Percentiles rank a stretch among this genome's conserved stretches.
These are phyloP conservation scores for Neomorphus geoffroyi DNA, from an alignment of 2,797 vertebrate species.

Conservation along the genomic window DNA sequence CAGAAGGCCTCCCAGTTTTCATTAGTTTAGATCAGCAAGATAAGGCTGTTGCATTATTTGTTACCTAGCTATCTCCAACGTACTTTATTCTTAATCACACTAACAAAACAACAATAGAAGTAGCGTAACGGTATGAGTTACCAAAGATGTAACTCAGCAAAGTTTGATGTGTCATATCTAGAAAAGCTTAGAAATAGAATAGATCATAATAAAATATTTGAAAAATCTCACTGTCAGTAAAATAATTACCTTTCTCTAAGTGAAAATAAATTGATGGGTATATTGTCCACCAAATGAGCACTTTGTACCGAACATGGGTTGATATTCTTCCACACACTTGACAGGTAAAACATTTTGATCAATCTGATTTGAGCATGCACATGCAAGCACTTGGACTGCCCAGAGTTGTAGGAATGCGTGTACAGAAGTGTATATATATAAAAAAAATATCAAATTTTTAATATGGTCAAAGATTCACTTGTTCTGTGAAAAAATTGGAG, in stretches of 20 bases:
- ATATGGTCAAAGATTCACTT: neutral
- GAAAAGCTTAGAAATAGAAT: neutral
- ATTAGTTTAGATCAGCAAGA: neutral
- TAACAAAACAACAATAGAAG: neutral
- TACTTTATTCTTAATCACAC: neutral
- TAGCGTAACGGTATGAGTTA: neutral
- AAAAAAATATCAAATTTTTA: neutral
- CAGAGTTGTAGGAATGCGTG: neutral
- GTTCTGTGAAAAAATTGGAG: neutral
- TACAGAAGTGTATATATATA: neutral
- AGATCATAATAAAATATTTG: neutral
- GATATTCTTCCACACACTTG: neutral
- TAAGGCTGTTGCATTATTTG: neutral
- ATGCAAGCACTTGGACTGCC: neutral
- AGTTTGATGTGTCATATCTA: neutral
- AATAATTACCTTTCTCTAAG: neutral
- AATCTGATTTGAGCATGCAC: neutral
- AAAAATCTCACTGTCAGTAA: neutral
- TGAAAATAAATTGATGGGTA: neutral
- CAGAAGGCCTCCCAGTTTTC: neutral
- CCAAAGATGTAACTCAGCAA: neutral
- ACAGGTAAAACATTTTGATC: neutral
- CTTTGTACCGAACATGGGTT: neutral
- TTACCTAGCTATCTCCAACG: neutral
- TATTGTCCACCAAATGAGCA: neutral